Evolutionary conservation across 1,140 invertebrate genomes (phyloP).

Genomic region (Pseudobourletiella spinata): DNA sequence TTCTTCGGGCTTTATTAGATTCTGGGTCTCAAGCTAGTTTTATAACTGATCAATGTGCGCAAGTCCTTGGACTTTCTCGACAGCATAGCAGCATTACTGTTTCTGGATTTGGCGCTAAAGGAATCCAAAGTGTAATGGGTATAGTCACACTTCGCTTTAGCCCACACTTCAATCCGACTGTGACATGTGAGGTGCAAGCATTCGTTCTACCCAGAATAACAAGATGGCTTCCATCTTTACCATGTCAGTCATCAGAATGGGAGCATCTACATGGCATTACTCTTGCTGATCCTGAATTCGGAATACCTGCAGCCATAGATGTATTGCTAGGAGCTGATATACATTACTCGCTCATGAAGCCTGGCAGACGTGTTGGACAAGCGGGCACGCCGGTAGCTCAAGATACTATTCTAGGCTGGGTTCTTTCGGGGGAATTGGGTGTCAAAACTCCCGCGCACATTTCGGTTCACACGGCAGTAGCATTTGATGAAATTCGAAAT

Average conservation of each 20-base stretch:
- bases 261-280: background rate
- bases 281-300: conserved; percentile 12
- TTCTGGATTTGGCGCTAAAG: background rate
- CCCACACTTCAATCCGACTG: background rate
- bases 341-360: background rate
- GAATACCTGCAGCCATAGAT: background rate
- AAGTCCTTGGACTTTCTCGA: background rate
- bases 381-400: background rate
- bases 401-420: conserved; percentile 12
- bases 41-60: conserved; percentile 4
- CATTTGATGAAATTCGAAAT: conserved; percentile 15
- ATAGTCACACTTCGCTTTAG: background rate
- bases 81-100: background rate
- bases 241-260: background rate
- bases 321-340: conserved; percentile 9
- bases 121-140: no score
- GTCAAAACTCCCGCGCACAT: background rate
- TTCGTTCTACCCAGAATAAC: conserved; percentile 2
- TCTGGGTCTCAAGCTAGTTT: background rate
- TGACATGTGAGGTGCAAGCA: background rate
- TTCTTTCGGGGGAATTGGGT: background rate
- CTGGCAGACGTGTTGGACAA: background rate
- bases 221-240: background rate
- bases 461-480: background rate
- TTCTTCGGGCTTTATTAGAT: background rate